Conservation (phyloP, 2,113 vertebrate species). For the Cavia porcellus region DNA sequence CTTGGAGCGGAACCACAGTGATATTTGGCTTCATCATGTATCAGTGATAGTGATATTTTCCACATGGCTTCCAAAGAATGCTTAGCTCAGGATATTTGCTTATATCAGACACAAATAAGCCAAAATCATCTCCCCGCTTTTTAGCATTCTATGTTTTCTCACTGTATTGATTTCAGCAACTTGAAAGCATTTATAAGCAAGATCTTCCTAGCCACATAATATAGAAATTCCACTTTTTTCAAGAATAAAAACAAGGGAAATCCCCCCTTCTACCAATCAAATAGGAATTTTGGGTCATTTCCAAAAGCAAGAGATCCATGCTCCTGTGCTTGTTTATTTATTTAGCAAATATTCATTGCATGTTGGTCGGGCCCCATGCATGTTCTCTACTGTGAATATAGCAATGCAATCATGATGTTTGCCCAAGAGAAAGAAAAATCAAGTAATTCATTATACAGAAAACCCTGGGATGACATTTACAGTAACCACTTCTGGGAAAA, state of each 20-base stretch:
- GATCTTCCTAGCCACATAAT: not conserved
- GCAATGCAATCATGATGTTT: not conserved
- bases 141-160: not conserved
- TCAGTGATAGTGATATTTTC: slow-evolving; percentile 68
- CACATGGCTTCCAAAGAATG: slow-evolving; percentile 57
- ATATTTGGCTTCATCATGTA: slow-evolving; percentile 32
- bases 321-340: slow-evolving; percentile 8
- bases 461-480: not conserved
- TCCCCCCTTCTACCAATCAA: not conserved
- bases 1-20: slow-evolving; percentile 51
- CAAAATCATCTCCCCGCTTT: not conserved
- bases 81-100: slow-evolving; percentile 10
- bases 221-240: not conserved
- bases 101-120: slow-evolving; percentile 35
- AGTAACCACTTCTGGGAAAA: not conserved
- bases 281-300: not conserved
- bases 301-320: not conserved
- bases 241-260: slow-evolving; percentile 42
- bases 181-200: slow-evolving; percentile 45
- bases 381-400: not conserved
- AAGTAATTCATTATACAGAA: not conserved
- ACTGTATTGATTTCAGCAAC: slow-evolving; percentile 32
- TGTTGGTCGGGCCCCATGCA: not conserved
- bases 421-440: not conserved
- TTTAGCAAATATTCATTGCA: not conserved